Base-by-base conservation (phyloP, 2,888 invertebrate species). In the Halictus quadricinctus region DNA sequence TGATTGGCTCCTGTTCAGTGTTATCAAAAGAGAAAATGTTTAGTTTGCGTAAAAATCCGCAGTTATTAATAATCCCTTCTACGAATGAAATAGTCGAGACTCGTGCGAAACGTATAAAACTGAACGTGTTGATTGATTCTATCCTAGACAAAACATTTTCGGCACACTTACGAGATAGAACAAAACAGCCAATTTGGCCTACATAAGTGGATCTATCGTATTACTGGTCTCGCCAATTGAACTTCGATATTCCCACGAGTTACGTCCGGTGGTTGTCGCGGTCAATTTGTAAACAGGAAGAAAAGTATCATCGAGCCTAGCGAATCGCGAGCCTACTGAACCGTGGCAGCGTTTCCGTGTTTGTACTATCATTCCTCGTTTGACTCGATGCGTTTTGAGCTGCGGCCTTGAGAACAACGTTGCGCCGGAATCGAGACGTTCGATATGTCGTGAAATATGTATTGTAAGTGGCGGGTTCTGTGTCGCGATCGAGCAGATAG, bases 401-500 rank as follows among this genome's bases (percentile, higher is more conserved):
- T 15, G 7, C 54, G 15, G 6, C 60, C 60, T 64, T 25, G 25
- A 64, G 25, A n/a, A 21, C 60, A 29, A 64, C 25, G 60, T 29
- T 13, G 6, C 25, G 2, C 25, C 15, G 60, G 54, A 64, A 29
- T 64, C 29, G 15, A 29, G 25, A 2, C 60, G 60, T 64, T 64
- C 60, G 60, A 64, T 64, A 64, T 25, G 29, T 64, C 29, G 25
- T 29, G 7, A 64, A 64, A 60, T 64, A 64, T 64, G 29, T 64
- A 64, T 29, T 15, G 2, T 29, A 15, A 64, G 15, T 15, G 6
- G 60, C 29, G 13, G 60, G 60, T 29, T 64, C 6, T 64, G 72
- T 64, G 70, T 85, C 72, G 46, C 46, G 64, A 77, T 80, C 60
- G 50, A 77, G 80, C 64, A 54, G 29, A 75, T 78, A 74, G 50